These are phyloP conservation scores for Ondatra zibethicus DNA, from an alignment of 2,113 vertebrate genomes.

Conservation along the genomic window DNA sequence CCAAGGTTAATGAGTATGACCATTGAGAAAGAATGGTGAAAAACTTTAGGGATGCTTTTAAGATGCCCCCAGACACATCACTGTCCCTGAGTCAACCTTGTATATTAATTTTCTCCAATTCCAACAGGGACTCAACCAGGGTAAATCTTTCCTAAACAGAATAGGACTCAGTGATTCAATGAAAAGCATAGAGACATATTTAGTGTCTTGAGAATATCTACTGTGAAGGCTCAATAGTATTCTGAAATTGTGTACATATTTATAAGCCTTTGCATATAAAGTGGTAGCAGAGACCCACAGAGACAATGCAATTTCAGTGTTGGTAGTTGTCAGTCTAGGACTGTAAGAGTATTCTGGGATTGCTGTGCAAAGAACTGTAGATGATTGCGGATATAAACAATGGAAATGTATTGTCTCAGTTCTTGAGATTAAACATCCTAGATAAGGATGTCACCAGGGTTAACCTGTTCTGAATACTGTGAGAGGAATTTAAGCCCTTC, in stretches of 20 bases:
- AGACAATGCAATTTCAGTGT: accelerated
- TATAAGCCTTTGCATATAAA: neutral
- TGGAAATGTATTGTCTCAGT: neutral
- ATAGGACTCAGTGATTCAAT: neutral
- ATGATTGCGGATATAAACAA: too few species aligned
- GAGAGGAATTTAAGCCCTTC: neutral
- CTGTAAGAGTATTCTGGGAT: neutral
- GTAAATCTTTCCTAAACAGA: neutral
- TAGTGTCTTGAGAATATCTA: neutral
- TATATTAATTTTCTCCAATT: neutral
- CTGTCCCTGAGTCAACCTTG: neutral
- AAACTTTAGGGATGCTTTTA: neutral
- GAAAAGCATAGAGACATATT: neutral
- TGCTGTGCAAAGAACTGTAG: neutral
- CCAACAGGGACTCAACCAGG: neutral
- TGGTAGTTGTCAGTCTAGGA: neutral
- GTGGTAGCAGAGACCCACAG: neutral
- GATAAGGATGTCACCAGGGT: neutral
- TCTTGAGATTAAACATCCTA: neutral
- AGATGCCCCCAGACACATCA: neutral
- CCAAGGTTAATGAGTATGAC: neutral
- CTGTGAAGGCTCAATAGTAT: neutral
- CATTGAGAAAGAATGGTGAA: neutral
- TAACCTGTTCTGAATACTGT: neutral
- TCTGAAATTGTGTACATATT: neutral